Conservation (phyloP, 2,113 vertebrate genomes). For the Gobiocypris rarus region DNA sequence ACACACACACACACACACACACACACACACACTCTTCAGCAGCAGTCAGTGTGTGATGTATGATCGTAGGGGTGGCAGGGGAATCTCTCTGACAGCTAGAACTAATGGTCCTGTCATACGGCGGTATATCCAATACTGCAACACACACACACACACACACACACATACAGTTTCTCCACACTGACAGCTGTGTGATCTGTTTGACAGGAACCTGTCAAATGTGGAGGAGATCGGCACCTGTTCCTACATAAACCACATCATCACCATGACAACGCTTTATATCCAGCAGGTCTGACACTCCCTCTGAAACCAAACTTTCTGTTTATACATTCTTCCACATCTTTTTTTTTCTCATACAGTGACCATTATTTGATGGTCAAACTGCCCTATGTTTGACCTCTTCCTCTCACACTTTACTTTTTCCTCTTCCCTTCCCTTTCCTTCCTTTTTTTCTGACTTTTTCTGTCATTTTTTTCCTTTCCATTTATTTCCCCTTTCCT, state of each 20-base stretch:
- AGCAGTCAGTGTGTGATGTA: conserved; percentile 15
- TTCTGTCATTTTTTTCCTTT: neutral
- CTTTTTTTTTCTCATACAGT: neutral
- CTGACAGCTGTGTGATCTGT: conserved; percentile 50
- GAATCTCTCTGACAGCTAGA: conserved; percentile 26
- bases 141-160: neutral
- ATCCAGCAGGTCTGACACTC: conserved; percentile 90
- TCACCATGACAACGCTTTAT: conserved; percentile 97
- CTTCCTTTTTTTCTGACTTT: neutral
- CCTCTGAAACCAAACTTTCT: neutral
- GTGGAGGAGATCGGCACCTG: conserved; percentile 98
- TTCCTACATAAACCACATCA: conserved; percentile 96
- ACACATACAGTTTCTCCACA: neutral
- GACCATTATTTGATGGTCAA: neutral
- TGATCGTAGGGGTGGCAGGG: neutral
- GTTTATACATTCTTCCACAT: neutral
- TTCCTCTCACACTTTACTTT: neutral
- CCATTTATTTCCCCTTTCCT: too few species aligned
- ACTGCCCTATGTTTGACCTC: neutral
- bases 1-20: too few species aligned
- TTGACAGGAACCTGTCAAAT: conserved; percentile 90
- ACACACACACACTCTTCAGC: neutral
- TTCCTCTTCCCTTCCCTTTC: neutral
- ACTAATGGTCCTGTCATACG: conserved; percentile 34
- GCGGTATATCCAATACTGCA: neutral